A percentile compares a stretch with the other conserved stretches of the same genome.
phyloP scores from a whole-genome alignment of 2,888 invertebrate species.

The Ceratothoa steindachneri region DNA sequence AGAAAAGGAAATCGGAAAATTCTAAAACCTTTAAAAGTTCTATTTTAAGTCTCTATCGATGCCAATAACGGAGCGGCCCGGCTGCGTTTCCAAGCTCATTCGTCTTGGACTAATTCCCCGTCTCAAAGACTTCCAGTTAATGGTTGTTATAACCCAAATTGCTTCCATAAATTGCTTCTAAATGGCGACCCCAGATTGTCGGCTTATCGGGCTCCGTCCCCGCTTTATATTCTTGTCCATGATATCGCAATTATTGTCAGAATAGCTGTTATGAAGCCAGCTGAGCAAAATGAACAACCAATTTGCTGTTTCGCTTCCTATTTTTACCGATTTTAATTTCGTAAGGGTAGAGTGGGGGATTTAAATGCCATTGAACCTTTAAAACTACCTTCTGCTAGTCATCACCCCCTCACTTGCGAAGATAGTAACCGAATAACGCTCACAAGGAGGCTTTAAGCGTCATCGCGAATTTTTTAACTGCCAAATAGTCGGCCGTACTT shows the following conservation, averaged over 20 bases:
- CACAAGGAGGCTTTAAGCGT: background rate
- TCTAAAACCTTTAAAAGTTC: too few species aligned
- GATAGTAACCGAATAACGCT: background rate
- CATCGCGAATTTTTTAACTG: conserved; percentile 21
- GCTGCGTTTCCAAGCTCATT: background rate
- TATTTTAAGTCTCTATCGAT: background rate
- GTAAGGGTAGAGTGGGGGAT: background rate
- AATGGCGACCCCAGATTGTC: conserved; percentile 40
- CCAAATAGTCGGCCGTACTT: conserved; percentile 22
- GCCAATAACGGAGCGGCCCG: background rate
- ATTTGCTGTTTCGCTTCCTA: conserved; percentile 12
- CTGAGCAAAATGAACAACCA: conserved; percentile 39
- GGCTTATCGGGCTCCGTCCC: conserved; percentile 37
- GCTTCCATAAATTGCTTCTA: conserved; percentile 40
- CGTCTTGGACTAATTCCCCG: conserved; percentile 23
- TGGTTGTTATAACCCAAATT: conserved; percentile 41
- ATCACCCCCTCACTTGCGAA: background rate
- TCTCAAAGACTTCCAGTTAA: conserved; percentile 26
- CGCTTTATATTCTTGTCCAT: conserved; percentile 41
- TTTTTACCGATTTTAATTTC: background rate
- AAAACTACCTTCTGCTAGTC: background rate
- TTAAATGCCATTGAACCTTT: background rate
- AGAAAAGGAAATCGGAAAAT: too few species aligned
- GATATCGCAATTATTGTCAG: conserved; percentile 45
- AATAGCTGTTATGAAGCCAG: conserved; percentile 41